phyloP scores from a whole-genome alignment of 2,888 invertebrate genomes.

The Pyralis farinalis region DNA sequence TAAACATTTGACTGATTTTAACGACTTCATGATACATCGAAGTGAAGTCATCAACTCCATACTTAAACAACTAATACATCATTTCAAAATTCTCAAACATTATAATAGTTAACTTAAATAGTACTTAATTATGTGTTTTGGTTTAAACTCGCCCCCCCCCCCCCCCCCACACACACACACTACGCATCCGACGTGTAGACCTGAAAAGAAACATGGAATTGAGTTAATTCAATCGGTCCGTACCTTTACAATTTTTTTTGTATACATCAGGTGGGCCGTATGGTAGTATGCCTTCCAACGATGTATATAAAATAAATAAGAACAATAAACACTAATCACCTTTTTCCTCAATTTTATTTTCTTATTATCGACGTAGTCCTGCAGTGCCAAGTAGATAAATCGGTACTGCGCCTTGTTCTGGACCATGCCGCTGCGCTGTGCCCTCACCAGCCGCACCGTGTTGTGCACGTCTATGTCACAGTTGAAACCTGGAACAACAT shows the following conservation, averaged over 20 bases:
- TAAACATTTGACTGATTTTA: no score
- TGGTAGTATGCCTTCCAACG: background rate
- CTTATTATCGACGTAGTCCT: slow-evolving; percentile 89
- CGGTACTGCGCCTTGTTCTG: slow-evolving; percentile 99
- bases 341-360: slow-evolving; percentile 33
- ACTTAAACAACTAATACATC: background rate
- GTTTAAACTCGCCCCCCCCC: no score
- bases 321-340: slow-evolving; percentile 16
- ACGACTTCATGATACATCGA: no score
- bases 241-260: no score
- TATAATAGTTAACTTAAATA: background rate
- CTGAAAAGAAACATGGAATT: slow-evolving; percentile 33
- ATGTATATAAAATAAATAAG: background rate
- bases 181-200: slow-evolving; percentile 35
- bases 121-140: slow-evolving; percentile 29
- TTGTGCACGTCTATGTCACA: slow-evolving; percentile 98
- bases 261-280: no score
- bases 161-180: slow-evolving; percentile 9
- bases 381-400: slow-evolving; percentile 97
- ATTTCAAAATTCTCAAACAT: background rate
- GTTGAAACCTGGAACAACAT: slow-evolving; percentile 82
- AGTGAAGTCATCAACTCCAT: no score
- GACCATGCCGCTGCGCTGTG: slow-evolving; percentile 98
- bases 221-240: no score
- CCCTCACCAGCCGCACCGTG: slow-evolving; percentile 95